phyloP scores from a whole-genome alignment of 2,888 invertebrate species.

The Campoplex capitator region DNA sequence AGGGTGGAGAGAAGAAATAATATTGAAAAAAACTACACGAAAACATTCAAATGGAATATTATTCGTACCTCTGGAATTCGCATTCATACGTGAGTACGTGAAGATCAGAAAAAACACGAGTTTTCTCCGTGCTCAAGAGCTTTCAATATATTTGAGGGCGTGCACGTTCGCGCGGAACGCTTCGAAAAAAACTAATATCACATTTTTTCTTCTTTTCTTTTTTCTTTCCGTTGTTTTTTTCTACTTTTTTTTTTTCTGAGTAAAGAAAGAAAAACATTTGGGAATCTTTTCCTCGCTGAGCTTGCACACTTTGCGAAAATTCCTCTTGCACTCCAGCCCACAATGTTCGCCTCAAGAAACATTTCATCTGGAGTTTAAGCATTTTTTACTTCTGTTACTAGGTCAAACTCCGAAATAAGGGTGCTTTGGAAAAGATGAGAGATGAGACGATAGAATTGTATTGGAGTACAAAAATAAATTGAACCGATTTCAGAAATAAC shows the following conservation, averaged over 20 bases:
- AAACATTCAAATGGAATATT: slow-evolving; percentile 13
- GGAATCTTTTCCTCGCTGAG: slow-evolving; percentile 68
- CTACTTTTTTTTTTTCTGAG: not conserved
- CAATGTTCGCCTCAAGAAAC: slow-evolving; percentile 76
- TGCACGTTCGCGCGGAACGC: slow-evolving; percentile 17
- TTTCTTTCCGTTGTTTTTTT: not conserved
- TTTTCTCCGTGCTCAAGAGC: not conserved
- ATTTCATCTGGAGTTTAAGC: slow-evolving; percentile 84
- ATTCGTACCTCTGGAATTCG: slow-evolving; percentile 37
- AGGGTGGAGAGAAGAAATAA: slow-evolving; percentile 1
- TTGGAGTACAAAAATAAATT: not conserved
- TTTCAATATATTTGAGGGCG: not conserved
- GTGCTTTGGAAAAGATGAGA: slow-evolving; percentile 53
- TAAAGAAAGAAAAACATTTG: slow-evolving; percentile 15
- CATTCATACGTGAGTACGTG: slow-evolving; percentile 48
- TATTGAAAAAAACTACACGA: slow-evolving; percentile 26
- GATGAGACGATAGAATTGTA: not conserved
- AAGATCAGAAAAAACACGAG: slow-evolving; percentile 41
- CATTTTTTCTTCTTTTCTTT: slow-evolving; percentile 2
- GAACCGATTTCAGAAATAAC: not conserved
- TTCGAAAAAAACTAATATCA: slow-evolving; percentile 18
- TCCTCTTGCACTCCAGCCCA: slow-evolving; percentile 25
- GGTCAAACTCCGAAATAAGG: slow-evolving; percentile 80
- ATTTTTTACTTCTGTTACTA: slow-evolving; percentile 81
- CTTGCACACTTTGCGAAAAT: slow-evolving; percentile 23